These are phyloP conservation scores for Sebastolobus altivelis DNA, from an alignment of 2,797 vertebrate species.

Conservation along the genomic window DNA sequence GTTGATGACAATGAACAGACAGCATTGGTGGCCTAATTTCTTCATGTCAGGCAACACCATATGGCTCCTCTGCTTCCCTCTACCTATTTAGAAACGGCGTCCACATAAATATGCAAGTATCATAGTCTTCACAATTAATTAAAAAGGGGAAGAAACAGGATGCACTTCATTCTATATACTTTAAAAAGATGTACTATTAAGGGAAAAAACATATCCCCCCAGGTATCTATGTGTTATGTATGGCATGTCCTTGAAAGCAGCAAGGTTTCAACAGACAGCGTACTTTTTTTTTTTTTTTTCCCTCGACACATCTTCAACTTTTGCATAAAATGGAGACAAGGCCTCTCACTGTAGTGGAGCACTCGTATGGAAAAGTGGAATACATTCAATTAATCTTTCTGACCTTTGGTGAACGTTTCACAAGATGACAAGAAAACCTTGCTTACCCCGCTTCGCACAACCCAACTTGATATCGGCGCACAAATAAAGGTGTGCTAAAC, in stretches of 20 bases:
- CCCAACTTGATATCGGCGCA: slow-evolving; percentile 18
- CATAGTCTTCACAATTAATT: slow-evolving; percentile 86
- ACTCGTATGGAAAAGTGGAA: slow-evolving; percentile 51
- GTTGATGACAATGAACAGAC: slow-evolving; percentile 87
- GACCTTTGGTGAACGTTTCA: slow-evolving; percentile 68
- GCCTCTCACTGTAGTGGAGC: slow-evolving; percentile 49
- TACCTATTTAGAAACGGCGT: slow-evolving; percentile 84
- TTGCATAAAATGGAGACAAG: slow-evolving; percentile 68
- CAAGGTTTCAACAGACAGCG: slow-evolving; percentile 75
- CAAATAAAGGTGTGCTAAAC: slow-evolving; percentile 24
- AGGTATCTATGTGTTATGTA: slow-evolving; percentile 79
- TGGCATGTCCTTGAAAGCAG: slow-evolving; percentile 84
- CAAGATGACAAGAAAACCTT: slow-evolving; percentile 48
- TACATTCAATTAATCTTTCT: slow-evolving; percentile 69
- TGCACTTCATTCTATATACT: slow-evolving; percentile 74
- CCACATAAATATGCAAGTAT: slow-evolving; percentile 83
- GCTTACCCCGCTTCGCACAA: slow-evolving; percentile 6
- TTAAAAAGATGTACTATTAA: slow-evolving; percentile 58
- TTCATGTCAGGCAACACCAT: slow-evolving; percentile 89
- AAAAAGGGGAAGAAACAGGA: slow-evolving; percentile 75
- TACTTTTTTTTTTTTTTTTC: slow-evolving; percentile 46
- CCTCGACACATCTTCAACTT: slow-evolving; percentile 62
- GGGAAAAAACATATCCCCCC: slow-evolving; percentile 68
- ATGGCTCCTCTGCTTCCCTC: slow-evolving; percentile 81
- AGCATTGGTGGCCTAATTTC: slow-evolving; percentile 89